Evolutionary conservation across 2,888 invertebrate species (phyloP).

Genomic region (Napeogenes inachia): DNA sequence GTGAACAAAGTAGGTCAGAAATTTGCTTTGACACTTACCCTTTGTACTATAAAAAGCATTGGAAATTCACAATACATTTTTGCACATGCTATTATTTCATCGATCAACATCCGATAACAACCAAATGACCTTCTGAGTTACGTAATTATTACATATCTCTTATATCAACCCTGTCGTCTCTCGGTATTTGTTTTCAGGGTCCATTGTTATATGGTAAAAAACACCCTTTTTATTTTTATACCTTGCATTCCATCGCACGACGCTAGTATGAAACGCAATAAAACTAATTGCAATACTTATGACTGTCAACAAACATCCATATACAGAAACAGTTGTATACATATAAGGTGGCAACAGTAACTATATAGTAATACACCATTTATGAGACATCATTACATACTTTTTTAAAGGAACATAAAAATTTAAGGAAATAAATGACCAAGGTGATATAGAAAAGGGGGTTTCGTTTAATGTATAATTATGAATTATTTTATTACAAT

Average conservation of each 20-base stretch:
- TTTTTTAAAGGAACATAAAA: no score
- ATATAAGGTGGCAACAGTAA: conserved; percentile 11
- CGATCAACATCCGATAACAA: conserved; percentile 17
- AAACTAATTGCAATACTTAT: conserved; percentile 13
- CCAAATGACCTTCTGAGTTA: conserved; percentile 15
- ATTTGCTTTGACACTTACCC: conserved; percentile 29
- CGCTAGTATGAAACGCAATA: conserved; percentile 7
- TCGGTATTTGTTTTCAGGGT: conserved; percentile 23
- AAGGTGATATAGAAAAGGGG: neutral
- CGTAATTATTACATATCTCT: conserved; percentile 24
- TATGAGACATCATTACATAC: neutral
- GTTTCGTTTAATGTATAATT: no score
- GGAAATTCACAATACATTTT: conserved; percentile 3
- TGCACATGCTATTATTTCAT: conserved; percentile 13
- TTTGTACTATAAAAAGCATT: conserved; percentile 8
- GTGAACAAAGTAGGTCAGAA: conserved; percentile 30
- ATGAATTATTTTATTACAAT: no score
- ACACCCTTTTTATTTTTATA: conserved; percentile 24
- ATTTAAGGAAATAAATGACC: neutral
- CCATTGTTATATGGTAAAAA: conserved; percentile 26
- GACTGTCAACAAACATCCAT: conserved; percentile 7
- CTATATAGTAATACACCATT: neutral
- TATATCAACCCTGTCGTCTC: conserved; percentile 21
- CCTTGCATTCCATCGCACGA: conserved; percentile 10
- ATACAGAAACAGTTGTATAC: neutral